phyloP scores from a whole-genome alignment of 2,797 vertebrate genomes.

The Arctocebus calabarensis region DNA sequence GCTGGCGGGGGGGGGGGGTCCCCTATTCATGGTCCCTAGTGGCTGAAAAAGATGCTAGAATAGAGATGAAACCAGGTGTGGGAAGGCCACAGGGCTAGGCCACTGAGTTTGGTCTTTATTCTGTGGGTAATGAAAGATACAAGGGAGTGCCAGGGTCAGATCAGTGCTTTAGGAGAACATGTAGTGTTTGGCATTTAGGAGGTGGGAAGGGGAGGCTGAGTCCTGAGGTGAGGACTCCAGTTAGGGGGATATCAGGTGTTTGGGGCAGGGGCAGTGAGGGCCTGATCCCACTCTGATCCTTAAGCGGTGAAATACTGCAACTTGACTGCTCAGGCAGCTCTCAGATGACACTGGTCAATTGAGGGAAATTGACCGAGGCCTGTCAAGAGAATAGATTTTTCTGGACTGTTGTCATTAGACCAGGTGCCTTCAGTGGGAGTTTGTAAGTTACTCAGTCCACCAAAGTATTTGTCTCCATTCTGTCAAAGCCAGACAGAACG shows the following conservation, averaged over 20 bases:
- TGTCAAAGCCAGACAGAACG: background rate
- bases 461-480: background rate
- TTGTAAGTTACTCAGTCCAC: background rate
- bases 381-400: slow-evolving; percentile 41
- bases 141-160: background rate
- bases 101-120: background rate
- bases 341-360: background rate
- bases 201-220: background rate
- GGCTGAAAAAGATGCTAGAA: background rate
- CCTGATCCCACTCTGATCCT: background rate
- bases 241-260: background rate
- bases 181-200: background rate
- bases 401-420: background rate
- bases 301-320: background rate
- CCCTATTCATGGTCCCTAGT: background rate
- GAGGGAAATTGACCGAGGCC: background rate
- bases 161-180: background rate
- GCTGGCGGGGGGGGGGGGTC: background rate
- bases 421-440: background rate
- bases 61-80: background rate
- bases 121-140: background rate
- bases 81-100: background rate
- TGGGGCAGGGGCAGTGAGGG: background rate
- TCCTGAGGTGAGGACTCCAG: background rate
- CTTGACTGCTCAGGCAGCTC: background rate